Conservation (phyloP, 2,113 vertebrate species). For the Bostrychus sinensis region DNA sequence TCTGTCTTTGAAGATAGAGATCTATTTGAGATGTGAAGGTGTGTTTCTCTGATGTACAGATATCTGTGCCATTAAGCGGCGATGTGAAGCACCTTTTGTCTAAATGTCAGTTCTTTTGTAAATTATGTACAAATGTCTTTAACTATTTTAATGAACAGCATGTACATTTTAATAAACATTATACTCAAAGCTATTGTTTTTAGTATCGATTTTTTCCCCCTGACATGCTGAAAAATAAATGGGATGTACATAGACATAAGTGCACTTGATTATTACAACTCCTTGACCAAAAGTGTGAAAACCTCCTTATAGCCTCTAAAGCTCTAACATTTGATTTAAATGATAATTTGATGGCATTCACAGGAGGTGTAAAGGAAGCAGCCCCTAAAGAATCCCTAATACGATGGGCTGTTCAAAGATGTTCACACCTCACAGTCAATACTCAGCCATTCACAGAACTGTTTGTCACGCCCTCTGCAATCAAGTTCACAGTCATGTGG, state of each 20-base stretch:
- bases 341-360: slow-evolving; percentile 59
- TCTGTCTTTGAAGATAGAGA: slow-evolving; percentile 36
- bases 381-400: slow-evolving; percentile 55
- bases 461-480: slow-evolving; percentile 71
- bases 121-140: slow-evolving; percentile 74
- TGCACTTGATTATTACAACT: slow-evolving; percentile 20
- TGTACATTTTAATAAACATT: slow-evolving; percentile 80
- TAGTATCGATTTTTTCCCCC: slow-evolving; percentile 32
- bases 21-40: slow-evolving; percentile 24
- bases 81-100: slow-evolving; percentile 34
- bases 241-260: slow-evolving; percentile 18
- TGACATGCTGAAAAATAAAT: background rate
- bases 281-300: slow-evolving; percentile 45
- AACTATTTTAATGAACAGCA: slow-evolving; percentile 73
- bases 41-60: slow-evolving; percentile 38
- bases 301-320: slow-evolving; percentile 19
- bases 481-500: slow-evolving; percentile 84
- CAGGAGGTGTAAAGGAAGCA: slow-evolving; percentile 62
- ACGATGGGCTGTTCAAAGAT: slow-evolving; percentile 69
- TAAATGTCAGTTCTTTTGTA: slow-evolving; percentile 65
- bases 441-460: slow-evolving; percentile 63
- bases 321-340: slow-evolving; percentile 69
- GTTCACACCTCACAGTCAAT: slow-evolving; percentile 78
- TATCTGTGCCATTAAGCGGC: slow-evolving; percentile 31
- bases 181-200: slow-evolving; percentile 38